A percentile compares a stretch with the other conserved stretches of the same genome.
phyloP scores from a whole-genome alignment of 2,797 vertebrate genomes.

The Sylvilagus floridanus region DNA sequence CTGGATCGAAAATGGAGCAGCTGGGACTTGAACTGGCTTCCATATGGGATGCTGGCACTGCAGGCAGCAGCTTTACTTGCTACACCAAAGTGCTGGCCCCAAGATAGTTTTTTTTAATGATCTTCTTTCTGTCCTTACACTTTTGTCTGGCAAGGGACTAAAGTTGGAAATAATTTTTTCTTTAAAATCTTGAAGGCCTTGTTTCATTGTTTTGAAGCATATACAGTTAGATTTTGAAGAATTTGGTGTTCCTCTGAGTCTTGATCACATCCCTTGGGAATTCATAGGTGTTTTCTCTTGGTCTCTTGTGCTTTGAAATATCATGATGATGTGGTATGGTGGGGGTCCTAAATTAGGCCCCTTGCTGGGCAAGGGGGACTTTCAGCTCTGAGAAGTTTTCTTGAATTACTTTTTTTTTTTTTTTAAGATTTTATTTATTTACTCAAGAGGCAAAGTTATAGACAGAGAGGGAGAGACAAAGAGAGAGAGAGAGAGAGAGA shows the following conservation, averaged over 20 bases:
- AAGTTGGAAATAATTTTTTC: conserved; percentile 16
- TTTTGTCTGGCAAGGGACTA: not conserved
- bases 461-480: too few species aligned
- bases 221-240: conserved; percentile 2
- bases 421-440: too few species aligned
- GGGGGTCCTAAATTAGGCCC: not conserved
- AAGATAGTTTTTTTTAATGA: not conserved
- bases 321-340: not conserved
- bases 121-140: not conserved
- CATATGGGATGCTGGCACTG: too few species aligned
- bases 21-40: too few species aligned
- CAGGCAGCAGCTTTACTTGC: too few species aligned
- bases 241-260: not conserved
- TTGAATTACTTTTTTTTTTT: not conserved
- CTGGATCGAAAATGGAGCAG: too few species aligned
- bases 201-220: not conserved
- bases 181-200: conserved; percentile 12
- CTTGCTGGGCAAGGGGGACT: not conserved
- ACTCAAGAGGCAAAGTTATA: too few species aligned
- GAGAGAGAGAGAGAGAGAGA: too few species aligned
- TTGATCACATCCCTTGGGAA: not conserved
- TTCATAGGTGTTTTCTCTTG: not conserved
- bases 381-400: conserved; percentile 38
- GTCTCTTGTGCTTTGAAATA: not conserved
- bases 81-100: too few species aligned